Conservation (phyloP, 2,888 invertebrate genomes). For the Agrenia bidenticulata region DNA sequence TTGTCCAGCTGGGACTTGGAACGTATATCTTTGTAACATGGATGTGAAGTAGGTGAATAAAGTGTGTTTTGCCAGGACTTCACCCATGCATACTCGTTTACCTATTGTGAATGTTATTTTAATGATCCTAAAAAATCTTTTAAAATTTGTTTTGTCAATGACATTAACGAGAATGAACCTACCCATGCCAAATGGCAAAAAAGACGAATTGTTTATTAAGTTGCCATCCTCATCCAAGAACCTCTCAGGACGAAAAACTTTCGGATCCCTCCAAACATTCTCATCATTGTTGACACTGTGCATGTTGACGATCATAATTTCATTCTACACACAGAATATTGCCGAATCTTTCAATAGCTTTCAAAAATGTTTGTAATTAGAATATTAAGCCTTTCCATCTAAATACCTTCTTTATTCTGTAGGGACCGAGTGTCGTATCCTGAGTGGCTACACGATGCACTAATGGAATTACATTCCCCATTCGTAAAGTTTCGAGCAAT, state of each 20-base stretch:
- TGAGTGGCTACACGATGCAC: slow-evolving; percentile 44
- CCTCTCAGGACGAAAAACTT: slow-evolving; percentile 39
- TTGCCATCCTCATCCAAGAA: slow-evolving; percentile 39
- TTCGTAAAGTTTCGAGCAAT: slow-evolving; percentile 42
- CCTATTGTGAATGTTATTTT: no score
- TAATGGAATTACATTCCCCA: slow-evolving; percentile 47
- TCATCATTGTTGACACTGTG: slow-evolving; percentile 47
- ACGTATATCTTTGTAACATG: slow-evolving; percentile 39
- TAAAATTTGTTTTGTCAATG: no score
- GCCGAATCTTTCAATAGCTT: no score
- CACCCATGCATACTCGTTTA: slow-evolving; percentile 48
- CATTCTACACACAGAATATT: slow-evolving; percentile 27
- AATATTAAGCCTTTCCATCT: no score
- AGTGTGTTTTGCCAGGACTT: slow-evolving; percentile 42
- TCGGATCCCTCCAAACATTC: slow-evolving; percentile 34
- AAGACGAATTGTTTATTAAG: slow-evolving; percentile 24
- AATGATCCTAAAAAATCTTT: slow-evolving; percentile 26
- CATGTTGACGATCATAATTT: slow-evolving; percentile 43
- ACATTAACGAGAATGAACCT: no score
- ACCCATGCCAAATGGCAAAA: slow-evolving; percentile 51
- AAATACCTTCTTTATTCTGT: slow-evolving; percentile 39
- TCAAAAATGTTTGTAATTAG: no score
- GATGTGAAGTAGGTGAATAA: slow-evolving; percentile 46
- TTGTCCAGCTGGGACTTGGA: slow-evolving; percentile 24
- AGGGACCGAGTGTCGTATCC: slow-evolving; percentile 40